Evolutionary conservation across 2,797 vertebrate species (phyloP).

Genomic region (Rallus crepitans): DNA sequence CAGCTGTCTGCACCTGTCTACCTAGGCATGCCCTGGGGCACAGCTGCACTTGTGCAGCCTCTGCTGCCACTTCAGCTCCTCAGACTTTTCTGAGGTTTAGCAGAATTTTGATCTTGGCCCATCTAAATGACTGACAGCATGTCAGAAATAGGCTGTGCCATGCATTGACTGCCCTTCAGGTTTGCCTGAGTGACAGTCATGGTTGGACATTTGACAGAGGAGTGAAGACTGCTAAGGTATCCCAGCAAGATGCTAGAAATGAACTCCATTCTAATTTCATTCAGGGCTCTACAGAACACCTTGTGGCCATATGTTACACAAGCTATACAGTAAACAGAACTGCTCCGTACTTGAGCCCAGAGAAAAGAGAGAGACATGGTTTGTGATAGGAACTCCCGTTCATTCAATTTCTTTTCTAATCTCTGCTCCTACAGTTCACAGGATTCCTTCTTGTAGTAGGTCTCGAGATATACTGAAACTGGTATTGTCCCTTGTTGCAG

Average conservation of each 20-base stretch:
- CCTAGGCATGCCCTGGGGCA: background rate
- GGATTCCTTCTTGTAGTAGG: background rate
- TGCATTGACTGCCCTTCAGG: background rate
- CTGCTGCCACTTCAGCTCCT: background rate
- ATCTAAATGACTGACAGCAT: background rate
- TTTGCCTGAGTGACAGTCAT: background rate
- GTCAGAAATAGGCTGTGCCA: background rate
- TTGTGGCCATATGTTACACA: background rate
- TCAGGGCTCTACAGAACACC: background rate
- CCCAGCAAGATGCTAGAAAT: background rate
- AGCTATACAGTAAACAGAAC: background rate
- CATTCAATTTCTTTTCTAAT: background rate
- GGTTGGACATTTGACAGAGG: background rate
- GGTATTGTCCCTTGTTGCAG: background rate
- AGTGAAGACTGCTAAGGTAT: background rate
- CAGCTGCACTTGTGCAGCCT: background rate
- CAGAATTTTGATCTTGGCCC: background rate
- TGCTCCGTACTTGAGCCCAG: background rate
- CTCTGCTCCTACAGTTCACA: background rate
- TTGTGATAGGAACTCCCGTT: background rate
- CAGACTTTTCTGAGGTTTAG: background rate
- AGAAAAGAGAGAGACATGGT: background rate
- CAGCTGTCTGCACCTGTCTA: slow-evolving; percentile 46
- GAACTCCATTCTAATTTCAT: background rate
- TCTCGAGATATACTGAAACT: background rate